phyloP scores from a whole-genome alignment of 2,888 invertebrate species.

The Notodonta ziczac region DNA sequence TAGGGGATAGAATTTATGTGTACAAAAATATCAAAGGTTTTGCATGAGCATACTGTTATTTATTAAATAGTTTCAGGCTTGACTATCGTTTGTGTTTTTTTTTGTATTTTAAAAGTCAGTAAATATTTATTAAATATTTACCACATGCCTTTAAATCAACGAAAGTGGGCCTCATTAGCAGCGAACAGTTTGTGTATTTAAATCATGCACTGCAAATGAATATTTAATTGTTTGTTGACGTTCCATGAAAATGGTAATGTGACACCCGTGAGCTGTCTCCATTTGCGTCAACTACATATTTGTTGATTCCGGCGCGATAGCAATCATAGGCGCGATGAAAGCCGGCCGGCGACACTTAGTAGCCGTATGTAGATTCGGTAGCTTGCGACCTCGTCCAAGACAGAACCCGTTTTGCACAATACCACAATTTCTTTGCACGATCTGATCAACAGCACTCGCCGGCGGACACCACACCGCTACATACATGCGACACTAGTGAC shows the following conservation, averaged over 20 bases:
- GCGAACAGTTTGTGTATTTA: constrained; percentile 28
- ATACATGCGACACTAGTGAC: constrained; percentile 66
- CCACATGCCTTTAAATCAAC: constrained; percentile 10
- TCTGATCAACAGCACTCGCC: constrained; percentile 64
- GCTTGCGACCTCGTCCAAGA: constrained; percentile 58
- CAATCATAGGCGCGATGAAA: constrained; percentile 52
- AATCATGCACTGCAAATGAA: constrained; percentile 47
- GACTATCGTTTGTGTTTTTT: not conserved
- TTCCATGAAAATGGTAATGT: constrained; percentile 65
- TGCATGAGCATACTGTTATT: too few species aligned
- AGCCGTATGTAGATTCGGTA: constrained; percentile 65
- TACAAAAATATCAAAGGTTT: not conserved
- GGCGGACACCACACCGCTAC: constrained; percentile 71
- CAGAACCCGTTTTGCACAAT: constrained; percentile 73
- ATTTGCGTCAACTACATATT: constrained; percentile 60
- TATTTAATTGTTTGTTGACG: constrained; percentile 66
- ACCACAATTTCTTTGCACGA: constrained; percentile 71
- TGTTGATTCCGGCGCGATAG: constrained; percentile 55
- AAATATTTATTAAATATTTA: not conserved
- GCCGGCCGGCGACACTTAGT: constrained; percentile 56
- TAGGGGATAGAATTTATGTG: not conserved
- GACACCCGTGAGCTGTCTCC: constrained; percentile 59
- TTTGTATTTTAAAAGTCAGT: not conserved
- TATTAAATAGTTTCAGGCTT: too few species aligned
- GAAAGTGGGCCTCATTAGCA: constrained; percentile 14